Conservation (phyloP, 2,888 invertebrate species). For the Caenorhabditis sp. region DNA sequence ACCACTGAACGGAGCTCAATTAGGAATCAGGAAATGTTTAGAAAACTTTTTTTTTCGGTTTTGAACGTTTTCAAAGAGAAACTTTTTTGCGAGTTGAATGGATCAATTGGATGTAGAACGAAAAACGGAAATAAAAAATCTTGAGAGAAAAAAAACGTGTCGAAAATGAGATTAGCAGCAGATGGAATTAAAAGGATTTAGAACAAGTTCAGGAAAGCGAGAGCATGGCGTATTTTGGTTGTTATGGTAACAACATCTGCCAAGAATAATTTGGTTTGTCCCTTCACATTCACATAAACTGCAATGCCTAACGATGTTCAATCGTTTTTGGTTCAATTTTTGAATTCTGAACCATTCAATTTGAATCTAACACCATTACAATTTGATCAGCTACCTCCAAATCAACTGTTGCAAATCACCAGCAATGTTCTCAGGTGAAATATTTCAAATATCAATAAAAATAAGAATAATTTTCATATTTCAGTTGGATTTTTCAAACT, state of each 20-base stretch:
- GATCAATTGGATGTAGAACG: too few relatives aligned
- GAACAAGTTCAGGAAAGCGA: neutral
- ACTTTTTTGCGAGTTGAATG: too few relatives aligned
- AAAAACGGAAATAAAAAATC: too few relatives aligned
- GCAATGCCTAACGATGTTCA: conserved; percentile 24
- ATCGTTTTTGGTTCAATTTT: conserved; percentile 76
- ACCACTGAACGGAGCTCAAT: conserved; percentile 12
- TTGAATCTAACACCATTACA: conserved; percentile 84
- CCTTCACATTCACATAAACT: too few relatives aligned
- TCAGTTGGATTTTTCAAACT: conserved; percentile 48
- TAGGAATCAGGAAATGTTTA: conserved; percentile 11
- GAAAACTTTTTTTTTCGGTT: too few relatives aligned
- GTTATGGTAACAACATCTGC: neutral
- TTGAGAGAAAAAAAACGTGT: too few relatives aligned
- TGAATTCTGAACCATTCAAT: conserved; percentile 80
- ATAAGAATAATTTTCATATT: conserved; percentile 12
- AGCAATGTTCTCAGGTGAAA: conserved; percentile 78
- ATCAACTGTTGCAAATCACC: conserved; percentile 80
- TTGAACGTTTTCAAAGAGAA: too few relatives aligned
- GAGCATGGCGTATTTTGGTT: neutral
- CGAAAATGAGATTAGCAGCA: too few relatives aligned
- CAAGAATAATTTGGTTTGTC: too few relatives aligned
- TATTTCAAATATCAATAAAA: conserved; percentile 51
- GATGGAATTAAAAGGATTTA: neutral
- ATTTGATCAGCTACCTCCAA: conserved; percentile 82